A percentile compares a stretch with the other conserved stretches of the same genome.
phyloP scores from a whole-genome alignment of 2,888 invertebrate genomes.

The Morpho achilles region DNA sequence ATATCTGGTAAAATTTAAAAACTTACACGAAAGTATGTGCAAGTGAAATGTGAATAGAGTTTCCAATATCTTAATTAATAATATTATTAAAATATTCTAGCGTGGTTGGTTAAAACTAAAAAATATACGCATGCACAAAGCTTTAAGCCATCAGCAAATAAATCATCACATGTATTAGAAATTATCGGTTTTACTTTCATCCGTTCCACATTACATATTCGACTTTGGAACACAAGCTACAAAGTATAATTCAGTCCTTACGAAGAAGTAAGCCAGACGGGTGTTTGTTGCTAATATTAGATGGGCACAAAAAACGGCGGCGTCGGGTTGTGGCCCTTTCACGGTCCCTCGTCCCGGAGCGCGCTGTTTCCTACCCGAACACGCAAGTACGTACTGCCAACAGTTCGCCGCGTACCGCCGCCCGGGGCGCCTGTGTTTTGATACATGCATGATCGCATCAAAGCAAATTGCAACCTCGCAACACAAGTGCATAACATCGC shows the following conservation, averaged over 20 bases:
- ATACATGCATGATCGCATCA: conserved; percentile 30
- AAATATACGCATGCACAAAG: neutral
- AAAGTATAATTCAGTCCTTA: conserved; percentile 34
- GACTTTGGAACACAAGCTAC: conserved; percentile 19
- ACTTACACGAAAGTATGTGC: too few species aligned
- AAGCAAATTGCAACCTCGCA: conserved; percentile 47
- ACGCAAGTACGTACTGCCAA: conserved; percentile 18
- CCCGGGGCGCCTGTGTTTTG: conserved; percentile 45
- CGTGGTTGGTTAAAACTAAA: neutral
- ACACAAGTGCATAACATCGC: conserved; percentile 48
- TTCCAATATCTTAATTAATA: neutral
- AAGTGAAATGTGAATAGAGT: too few species aligned
- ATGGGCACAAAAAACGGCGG: conserved; percentile 62
- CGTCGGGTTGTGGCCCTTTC: conserved; percentile 62
- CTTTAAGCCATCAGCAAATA: conserved; percentile 8
- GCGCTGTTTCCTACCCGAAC: conserved; percentile 38
- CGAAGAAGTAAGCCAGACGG: conserved; percentile 51
- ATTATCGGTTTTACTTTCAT: conserved; percentile 25
- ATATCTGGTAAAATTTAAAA: too few species aligned
- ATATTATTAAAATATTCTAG: neutral
- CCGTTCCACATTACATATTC: conserved; percentile 15
- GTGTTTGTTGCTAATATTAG: conserved; percentile 66
- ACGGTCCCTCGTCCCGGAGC: conserved; percentile 53
- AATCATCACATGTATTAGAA: conserved; percentile 15
- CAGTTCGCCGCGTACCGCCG: conserved; percentile 61